phyloP scores from a whole-genome alignment of 2,888 invertebrate genomes.

The Phlogophora meticulosa region DNA sequence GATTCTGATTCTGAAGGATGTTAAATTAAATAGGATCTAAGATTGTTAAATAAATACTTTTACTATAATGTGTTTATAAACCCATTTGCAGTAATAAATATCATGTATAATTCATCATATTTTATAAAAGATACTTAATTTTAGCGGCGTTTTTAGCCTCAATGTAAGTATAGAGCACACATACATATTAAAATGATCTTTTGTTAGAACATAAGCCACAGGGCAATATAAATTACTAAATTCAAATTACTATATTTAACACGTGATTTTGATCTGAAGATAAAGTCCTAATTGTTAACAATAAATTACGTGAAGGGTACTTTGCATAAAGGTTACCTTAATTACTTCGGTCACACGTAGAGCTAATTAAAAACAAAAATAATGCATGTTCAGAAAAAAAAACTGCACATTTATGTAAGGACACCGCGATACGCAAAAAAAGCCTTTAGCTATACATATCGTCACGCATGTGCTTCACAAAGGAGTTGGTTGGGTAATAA shows the following conservation, averaged over 20 bases:
- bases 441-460: not conserved
- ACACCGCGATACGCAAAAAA: slow-evolving; percentile 17
- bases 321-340: slow-evolving; percentile 59
- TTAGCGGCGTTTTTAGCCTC: not conserved
- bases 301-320: slow-evolving; percentile 57
- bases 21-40: no score
- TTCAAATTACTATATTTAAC: slow-evolving; percentile 27
- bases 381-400: slow-evolving; percentile 30
- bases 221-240: slow-evolving; percentile 21
- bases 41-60: no score
- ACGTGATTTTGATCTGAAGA: slow-evolving; percentile 47
- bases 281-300: slow-evolving; percentile 46
- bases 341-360: slow-evolving; percentile 49
- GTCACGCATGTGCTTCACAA: not conserved
- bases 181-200: not conserved
- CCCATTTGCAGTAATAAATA: no score
- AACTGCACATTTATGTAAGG: slow-evolving; percentile 39
- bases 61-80: no score
- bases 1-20: no score
- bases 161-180: not conserved
- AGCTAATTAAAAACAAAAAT: slow-evolving; percentile 53
- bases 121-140: no score
- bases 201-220: slow-evolving; percentile 9
- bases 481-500: not conserved
- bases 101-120: no score